Evolutionary conservation across 2,888 invertebrate species (phyloP), one percentile per base, ranked within the genome.

Genomic region (Dusona sp.): DNA sequence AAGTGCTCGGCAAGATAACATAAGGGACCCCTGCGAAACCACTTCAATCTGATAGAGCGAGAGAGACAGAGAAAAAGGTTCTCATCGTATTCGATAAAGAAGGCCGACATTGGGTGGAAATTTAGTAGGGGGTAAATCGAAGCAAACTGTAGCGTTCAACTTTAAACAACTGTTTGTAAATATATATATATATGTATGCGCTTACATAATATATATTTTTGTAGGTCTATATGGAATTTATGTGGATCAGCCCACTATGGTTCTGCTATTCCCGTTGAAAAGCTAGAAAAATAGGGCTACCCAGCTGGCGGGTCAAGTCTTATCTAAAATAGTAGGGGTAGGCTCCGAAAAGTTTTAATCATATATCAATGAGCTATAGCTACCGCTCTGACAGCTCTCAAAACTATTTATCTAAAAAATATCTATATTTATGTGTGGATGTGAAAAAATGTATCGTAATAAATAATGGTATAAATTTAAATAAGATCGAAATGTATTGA

Each of bases 1-100:
- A 82, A 85, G 85, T 82, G 72, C 79, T 85, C 73, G 54, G 42
- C n/a, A 72, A 83, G 70, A 83, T 83, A 77, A 79, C 82, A 36
- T 25, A 54, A 78, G 70, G 48, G 45, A 54, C 73, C 45, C 16
- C 42, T 29, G 65, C 25, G 45, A 83, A 82, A 68, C 68, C 81
- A 73, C 82, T 82, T 68, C 68, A 67, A 82, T 78, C 79, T 67
- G 85, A 83, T 85, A 78, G 79, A 64, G 19, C 70, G 36, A 29
- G 75, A 29, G 33, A 19, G 45, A 19, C 19, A 29, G 61, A 57
- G 16, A 61, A 61, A 48, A 65, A 48, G 77, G 65, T 29, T 33
- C 25, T 33, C 61, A 16, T 61, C 61, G 48, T 19, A 48, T 79
- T 65, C 70, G 85, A 86, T 83, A 75, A 79, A 83, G 79, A 83